phyloP scores from a whole-genome alignment of 2,797 vertebrate genomes.

The Pteronotus mesoamericanus region DNA sequence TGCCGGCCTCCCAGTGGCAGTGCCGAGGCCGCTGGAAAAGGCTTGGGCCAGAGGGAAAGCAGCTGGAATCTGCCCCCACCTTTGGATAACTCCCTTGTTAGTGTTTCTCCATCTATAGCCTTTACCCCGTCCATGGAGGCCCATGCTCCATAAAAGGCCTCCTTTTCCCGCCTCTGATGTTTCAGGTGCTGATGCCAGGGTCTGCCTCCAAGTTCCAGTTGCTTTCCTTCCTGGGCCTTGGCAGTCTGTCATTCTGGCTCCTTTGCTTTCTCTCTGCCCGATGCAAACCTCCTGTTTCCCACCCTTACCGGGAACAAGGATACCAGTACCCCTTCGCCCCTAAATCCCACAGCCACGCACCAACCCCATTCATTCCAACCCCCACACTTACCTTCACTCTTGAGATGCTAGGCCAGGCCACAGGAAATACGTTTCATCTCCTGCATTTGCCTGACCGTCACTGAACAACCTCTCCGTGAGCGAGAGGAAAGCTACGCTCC shows the following conservation, averaged over 20 bases:
- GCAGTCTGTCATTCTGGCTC: background rate
- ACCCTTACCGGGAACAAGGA: background rate
- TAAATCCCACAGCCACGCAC: background rate
- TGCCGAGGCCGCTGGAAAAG: background rate
- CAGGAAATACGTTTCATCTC: background rate
- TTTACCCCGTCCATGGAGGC: background rate
- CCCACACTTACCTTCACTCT: background rate
- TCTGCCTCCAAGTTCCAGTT: background rate
- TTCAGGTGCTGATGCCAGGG: background rate
- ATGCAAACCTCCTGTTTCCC: background rate
- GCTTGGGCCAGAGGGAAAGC: background rate
- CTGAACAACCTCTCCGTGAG: background rate
- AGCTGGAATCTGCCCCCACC: background rate
- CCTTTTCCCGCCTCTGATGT: background rate
- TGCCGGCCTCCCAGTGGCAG: too few relatives aligned
- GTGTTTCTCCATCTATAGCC: background rate
- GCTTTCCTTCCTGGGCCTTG: background rate
- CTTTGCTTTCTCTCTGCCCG: background rate
- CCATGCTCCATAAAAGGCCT: rapidly evolving
- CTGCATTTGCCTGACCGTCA: background rate
- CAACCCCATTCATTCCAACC: background rate
- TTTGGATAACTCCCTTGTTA: background rate
- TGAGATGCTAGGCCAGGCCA: background rate
- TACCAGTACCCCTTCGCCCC: background rate
- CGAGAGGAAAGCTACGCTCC: background rate